A percentile compares a stretch with the other conserved stretches of the same genome.
Conservation (phyloP, 2,888 invertebrate genomes). For the Chesias legatella region DNA sequence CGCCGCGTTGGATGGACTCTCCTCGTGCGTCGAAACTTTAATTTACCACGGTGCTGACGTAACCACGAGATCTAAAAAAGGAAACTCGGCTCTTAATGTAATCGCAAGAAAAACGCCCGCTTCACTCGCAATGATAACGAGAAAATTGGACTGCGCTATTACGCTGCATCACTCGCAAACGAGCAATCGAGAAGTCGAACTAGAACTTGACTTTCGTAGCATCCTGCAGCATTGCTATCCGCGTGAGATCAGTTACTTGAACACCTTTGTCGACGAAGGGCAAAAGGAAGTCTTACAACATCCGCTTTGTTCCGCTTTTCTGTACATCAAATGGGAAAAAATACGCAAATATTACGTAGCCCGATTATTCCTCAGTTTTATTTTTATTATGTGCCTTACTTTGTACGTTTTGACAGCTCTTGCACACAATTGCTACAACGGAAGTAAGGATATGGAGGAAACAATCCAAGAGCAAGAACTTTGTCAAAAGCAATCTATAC, state of each 20-base stretch:
- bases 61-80: conserved; percentile 92
- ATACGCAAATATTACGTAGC: conserved; percentile 93
- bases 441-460: conserved; percentile 87
- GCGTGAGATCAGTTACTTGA: conserved; percentile 91
- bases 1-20: conserved; percentile 91
- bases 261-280: conserved; percentile 93
- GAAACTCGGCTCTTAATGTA: conserved; percentile 91
- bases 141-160: conserved; percentile 90
- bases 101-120: conserved; percentile 93
- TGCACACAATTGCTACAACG: conserved; percentile 92
- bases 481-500: conserved; percentile 88
- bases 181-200: conserved; percentile 89
- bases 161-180: conserved; percentile 89
- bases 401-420: conserved; percentile 90
- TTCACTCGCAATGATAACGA: conserved; percentile 89
- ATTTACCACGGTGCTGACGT: conserved; percentile 93
- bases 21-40: conserved; percentile 91
- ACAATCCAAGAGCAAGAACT: conserved; percentile 86
- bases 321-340: conserved; percentile 94
- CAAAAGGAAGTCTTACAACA: conserved; percentile 93
- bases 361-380: conserved; percentile 87
- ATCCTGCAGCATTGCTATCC: conserved; percentile 91
- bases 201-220: conserved; percentile 90
- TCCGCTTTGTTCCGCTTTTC: conserved; percentile 92
- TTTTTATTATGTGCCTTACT: conserved; percentile 90